Base-by-base conservation (phyloP, 2,888 invertebrate species). In the Ypsolopha sequella region DNA sequence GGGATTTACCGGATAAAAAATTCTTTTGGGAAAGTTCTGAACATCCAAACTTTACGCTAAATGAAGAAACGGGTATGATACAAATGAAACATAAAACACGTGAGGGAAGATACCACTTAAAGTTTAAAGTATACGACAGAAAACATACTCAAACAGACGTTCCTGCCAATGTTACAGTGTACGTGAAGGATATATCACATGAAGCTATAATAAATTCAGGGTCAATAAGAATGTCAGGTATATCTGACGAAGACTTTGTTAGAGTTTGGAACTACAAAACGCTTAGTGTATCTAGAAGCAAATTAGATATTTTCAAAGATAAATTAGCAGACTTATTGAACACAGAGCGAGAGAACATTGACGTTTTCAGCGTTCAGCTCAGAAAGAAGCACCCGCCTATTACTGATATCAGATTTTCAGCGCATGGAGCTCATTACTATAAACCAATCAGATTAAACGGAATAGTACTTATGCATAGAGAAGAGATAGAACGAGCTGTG, bases 1-100 rank as follows among this genome's bases (percentile, higher is more conserved):
- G 99, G 99, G 99, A 99, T 84, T 85, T 98, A 57, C 95, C 95
- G 0, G 98, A 99, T 75, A 99, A 99, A 79, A 96, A 95, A 66
- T 99, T 98, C 87, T 96, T 95, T 71, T 97, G 97, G 96, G 96
- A 96, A 69, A 91, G 91, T 46, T 88, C 91, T 51, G 95, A 95
- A 70, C 95, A 96, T 87, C 92, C 94, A 1, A 91, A 92, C 61
- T 97, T 97, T 74, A 94, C 93, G 55, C 84, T 98, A 35, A 94
- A 97, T 71, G 93, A 95, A 73, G 95, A 96, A 69, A 94, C 95
- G 0, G 98, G 98, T 13, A 95, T 96, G 94, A 94, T 99, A 61
- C 95, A 94, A 56, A 98, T 99, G 97, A 92, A 92, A 66, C 95
- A 95, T 59, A 95, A 95, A 54, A 97, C 97, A 0, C 91, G 93